These are phyloP conservation scores for Pinna nobilis DNA, from an alignment of 1,140 invertebrate species.

Conservation along the genomic window DNA sequence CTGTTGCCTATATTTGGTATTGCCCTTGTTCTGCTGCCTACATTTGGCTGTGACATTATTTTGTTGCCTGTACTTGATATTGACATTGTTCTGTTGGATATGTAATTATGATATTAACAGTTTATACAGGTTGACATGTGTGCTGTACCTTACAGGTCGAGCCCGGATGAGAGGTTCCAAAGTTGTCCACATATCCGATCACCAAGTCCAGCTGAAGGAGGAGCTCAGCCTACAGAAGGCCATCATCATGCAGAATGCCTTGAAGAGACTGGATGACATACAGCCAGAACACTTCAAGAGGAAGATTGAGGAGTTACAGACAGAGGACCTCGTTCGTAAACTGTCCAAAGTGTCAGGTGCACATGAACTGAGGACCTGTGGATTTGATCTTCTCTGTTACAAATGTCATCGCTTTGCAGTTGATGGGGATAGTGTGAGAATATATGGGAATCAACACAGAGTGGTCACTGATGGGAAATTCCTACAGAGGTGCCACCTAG, in stretches of 20 bases:
- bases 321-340: background rate
- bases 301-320: conserved; percentile 1
- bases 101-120: too few relatives aligned
- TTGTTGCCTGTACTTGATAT: too few relatives aligned
- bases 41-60: too few relatives aligned
- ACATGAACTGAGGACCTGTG: background rate
- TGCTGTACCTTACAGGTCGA: too few relatives aligned
- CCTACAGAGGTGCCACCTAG: background rate
- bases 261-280: background rate
- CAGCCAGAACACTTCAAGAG: background rate
- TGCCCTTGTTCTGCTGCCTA: too few relatives aligned
- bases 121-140: too few relatives aligned
- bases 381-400: background rate
- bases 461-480: conserved; percentile 1
- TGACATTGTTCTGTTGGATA: too few relatives aligned
- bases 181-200: conserved; percentile 3
- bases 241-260: background rate
- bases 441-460: conserved; percentile 8
- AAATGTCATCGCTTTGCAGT: background rate
- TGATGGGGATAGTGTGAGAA: background rate
- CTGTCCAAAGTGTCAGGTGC: background rate
- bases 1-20: too few relatives aligned
- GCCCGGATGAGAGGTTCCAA: background rate
- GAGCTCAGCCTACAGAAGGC: conserved; percentile 7
- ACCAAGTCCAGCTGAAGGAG: background rate